Base-by-base conservation (phyloP, 2,888 invertebrate species). In the Ochropleura plecta region DNA sequence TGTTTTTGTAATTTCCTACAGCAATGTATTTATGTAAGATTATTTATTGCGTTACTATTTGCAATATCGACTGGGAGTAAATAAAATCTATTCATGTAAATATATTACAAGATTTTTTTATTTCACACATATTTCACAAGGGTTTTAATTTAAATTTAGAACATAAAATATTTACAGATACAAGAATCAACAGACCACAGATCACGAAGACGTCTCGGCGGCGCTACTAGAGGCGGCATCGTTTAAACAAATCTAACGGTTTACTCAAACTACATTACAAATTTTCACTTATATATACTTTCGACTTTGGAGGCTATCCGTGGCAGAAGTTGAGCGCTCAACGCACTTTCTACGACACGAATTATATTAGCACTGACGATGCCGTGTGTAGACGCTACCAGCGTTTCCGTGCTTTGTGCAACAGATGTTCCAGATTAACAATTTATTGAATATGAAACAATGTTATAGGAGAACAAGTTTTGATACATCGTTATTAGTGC, bases 41-140 rank as follows among this genome's bases (percentile, higher is more conserved):
- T 44, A 53, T n/a, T 62, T 48, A 48, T 53, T 30, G n/a, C 12
- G 7, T 53, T 53, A 62, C 20, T 46, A 57, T 42, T 18, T 49
- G 64, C 60, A 62, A 76, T 77, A 48, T 70, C 40, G 49, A 40
- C 46, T n/a, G 48, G 30, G 20, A 12, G 18, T 8, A 4, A 91
- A 88, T 86, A 89, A 91, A 30, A 92, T 88, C 84, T 57, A 74
- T 73, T 76, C 30, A 51, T 75, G 64, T 89, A 88, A 91, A 93
- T 96, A 96, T 96, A 95, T 95, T 96, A 96, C 96, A 96, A 94
- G 92, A 90, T 93, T 94, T 92, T 94, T 94, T 95, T 95, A 95
- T 95, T 96, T 94, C 96, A 96, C 96, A 96, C 95, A 92, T 95
- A 96, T 95, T 94, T 95, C 94, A 95, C 94, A 95, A 92, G 90